Percentiles rank a stretch among this genome's conserved stretches.
Evolutionary conservation across 2,113 vertebrate species (phyloP).

Genomic region (Hiodon tergisus): DNA sequence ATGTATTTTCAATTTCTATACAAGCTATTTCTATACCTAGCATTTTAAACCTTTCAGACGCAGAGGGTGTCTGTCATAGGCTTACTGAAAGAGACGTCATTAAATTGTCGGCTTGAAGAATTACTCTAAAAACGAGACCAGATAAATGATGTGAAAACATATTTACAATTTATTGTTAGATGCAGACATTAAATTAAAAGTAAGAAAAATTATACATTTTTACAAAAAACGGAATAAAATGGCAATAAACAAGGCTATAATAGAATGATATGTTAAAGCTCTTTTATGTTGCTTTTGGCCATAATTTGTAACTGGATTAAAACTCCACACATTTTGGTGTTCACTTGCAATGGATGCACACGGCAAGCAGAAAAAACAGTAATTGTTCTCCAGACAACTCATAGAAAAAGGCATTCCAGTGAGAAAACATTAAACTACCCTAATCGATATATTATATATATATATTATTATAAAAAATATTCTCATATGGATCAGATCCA

Average conservation of each 20-base stretch:
- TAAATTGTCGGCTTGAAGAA: neutral
- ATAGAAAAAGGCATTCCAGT: conserved; percentile 46
- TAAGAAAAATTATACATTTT: conserved; percentile 32
- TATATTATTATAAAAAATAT: conserved; percentile 53
- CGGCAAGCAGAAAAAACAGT: conserved; percentile 11
- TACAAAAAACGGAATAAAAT: conserved; percentile 22
- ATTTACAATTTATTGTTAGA: conserved; percentile 65
- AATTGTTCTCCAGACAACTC: conserved; percentile 23
- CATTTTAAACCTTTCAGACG: neutral
- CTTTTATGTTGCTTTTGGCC: conserved; percentile 13
- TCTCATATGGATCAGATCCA: conserved; percentile 41
- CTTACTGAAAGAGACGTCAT: too few species aligned
- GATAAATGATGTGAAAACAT: conserved; percentile 51
- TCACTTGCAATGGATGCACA: conserved; percentile 5
- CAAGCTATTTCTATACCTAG: too few species aligned
- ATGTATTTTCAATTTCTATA: neutral
- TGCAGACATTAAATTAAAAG: conserved; percentile 36
- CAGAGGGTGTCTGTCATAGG: too few species aligned
- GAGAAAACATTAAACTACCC: conserved; percentile 16
- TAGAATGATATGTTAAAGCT: conserved; percentile 17
- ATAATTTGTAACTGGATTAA: conserved; percentile 19
- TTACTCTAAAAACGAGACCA: conserved; percentile 22
- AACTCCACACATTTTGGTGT: conserved; percentile 24
- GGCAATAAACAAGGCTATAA: conserved; percentile 15
- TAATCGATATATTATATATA: conserved; percentile 23